A percentile compares a stretch with the other conserved stretches of the same genome.
Evolutionary conservation across 2,113 vertebrate species (phyloP).

Genomic region (Panthera uncia): DNA sequence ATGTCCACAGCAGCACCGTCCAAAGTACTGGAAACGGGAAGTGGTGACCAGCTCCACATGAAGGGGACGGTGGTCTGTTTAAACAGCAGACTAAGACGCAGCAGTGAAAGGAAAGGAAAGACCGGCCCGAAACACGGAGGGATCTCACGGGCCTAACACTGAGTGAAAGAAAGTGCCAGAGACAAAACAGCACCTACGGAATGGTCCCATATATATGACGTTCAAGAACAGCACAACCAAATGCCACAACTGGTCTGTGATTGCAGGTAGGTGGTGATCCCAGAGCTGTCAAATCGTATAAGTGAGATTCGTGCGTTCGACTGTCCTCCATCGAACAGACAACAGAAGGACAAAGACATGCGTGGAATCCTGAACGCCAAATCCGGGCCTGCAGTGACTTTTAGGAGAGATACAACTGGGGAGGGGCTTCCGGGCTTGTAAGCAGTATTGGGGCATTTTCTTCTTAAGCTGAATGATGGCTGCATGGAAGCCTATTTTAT

Average conservation of each 20-base stretch:
- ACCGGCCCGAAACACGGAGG: rapidly evolving
- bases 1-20: background rate
- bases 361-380: rapidly evolving
- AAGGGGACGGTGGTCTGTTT: background rate
- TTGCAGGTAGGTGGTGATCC: background rate
- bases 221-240: background rate
- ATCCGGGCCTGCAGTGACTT: background rate
- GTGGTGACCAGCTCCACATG: background rate
- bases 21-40: background rate
- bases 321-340: background rate
- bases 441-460: background rate
- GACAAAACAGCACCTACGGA: background rate
- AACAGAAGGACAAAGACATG: background rate
- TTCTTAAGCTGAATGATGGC: background rate
- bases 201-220: background rate
- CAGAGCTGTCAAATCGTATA: rapidly evolving
- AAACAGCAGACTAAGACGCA: background rate
- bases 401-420: background rate
- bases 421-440: rapidly evolving
- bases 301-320: background rate
- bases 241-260: background rate
- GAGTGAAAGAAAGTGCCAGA: background rate
- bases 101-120: background rate
- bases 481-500: background rate
- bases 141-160: rapidly evolving